phyloP scores from a whole-genome alignment of 1,140 invertebrate species.

The Caenorhabditis briggsae region DNA sequence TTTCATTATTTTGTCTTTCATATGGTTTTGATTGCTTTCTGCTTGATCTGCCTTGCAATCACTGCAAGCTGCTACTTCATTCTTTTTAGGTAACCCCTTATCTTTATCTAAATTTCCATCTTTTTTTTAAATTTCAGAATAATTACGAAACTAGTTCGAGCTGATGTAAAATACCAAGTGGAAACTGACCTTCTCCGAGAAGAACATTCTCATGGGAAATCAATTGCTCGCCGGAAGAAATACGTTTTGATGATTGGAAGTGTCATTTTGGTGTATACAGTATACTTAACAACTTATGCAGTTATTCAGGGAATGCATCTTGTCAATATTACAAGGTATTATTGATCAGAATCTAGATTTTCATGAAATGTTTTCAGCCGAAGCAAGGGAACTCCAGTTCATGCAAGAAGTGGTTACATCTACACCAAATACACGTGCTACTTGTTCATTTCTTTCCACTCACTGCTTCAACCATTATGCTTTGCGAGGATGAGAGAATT shows the following conservation, averaged over 20 bases:
- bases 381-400: constrained; percentile 47
- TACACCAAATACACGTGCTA: constrained; percentile 63
- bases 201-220: constrained; percentile 55
- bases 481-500: constrained; percentile 67
- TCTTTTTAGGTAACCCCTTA: constrained; percentile 15
- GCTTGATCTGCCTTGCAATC: constrained; percentile 56
- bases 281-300: constrained; percentile 55
- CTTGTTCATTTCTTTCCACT: constrained; percentile 62
- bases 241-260: constrained; percentile 59
- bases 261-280: constrained; percentile 57
- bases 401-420: constrained; percentile 47
- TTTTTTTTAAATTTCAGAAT: constrained; percentile 31
- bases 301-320: constrained; percentile 58
- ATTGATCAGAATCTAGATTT: background rate
- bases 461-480: constrained; percentile 66
- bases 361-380: background rate
- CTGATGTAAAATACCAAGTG: constrained; percentile 20
- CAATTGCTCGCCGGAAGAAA: constrained; percentile 51
- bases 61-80: constrained; percentile 50
- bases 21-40: constrained; percentile 54
- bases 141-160: background rate
- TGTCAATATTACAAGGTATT: constrained; percentile 49
- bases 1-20: constrained; percentile 49
- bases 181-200: constrained; percentile 36
- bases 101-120: background rate